Conservation (phyloP, 1,140 invertebrate species). For the Vanessa atalanta region DNA sequence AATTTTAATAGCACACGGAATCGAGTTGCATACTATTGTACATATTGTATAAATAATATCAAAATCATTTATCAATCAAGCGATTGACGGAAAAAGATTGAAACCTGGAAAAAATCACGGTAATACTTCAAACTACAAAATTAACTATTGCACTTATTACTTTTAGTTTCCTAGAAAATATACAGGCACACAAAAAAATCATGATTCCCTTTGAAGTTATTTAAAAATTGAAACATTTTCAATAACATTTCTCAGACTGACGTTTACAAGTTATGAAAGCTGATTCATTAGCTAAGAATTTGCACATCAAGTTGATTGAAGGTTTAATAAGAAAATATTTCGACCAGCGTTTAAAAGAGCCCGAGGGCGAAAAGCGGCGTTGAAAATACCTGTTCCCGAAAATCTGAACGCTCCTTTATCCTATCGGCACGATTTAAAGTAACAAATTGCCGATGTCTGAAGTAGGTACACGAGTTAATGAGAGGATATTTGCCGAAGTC, state of each 20-base stretch:
- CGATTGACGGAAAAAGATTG: too few relatives aligned
- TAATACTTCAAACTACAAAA: background rate
- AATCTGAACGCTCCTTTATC: conserved; percentile 63
- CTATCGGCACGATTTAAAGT: conserved; percentile 70
- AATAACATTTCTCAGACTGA: conserved; percentile 15
- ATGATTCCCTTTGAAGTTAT: background rate
- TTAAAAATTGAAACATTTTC: conserved; percentile 11
- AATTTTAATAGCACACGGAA: too few relatives aligned
- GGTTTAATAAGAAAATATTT: conserved; percentile 54
- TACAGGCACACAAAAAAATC: background rate
- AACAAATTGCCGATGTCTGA: conserved; percentile 76
- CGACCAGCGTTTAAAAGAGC: conserved; percentile 35
- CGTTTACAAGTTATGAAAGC: conserved; percentile 47
- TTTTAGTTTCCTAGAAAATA: background rate
- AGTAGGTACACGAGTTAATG: conserved; percentile 78
- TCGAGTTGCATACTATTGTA: too few relatives aligned
- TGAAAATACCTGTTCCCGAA: conserved; percentile 52
- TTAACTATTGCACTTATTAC: background rate
- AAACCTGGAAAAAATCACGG: too few relatives aligned
- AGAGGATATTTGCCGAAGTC: conserved; percentile 72
- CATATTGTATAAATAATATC: too few relatives aligned
- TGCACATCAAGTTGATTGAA: conserved; percentile 54
- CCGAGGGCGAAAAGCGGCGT: conserved; percentile 47
- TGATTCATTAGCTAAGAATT: conserved; percentile 59
- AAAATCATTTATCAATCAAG: too few relatives aligned